Percentiles rank a stretch among this genome's conserved stretches.
These are phyloP conservation scores for roundworm (Caenorhabditis elegans) DNA, from an alignment of 1,140 invertebrate genomes.

Conservation along the genomic window WBcel235 BX284605.5:5617501-5618000, in stretches of 20 bases:
- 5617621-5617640: constrained; percentile 27
- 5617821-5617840: too few relatives aligned
- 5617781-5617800: too few relatives aligned
- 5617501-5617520: too few relatives aligned
- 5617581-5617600: not conserved
- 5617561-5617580: constrained; percentile 20
- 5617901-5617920: not conserved
- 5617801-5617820: too few relatives aligned
- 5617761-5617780: constrained; percentile 8
- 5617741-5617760: not conserved
- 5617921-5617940: not conserved
- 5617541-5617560: constrained; percentile 30
- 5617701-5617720: constrained; percentile 6
- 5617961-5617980: too few relatives aligned
- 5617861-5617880: not conserved
- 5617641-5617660: constrained; percentile 27
- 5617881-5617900: not conserved
- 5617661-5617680: not conserved
- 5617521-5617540: constrained; percentile 26
- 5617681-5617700: not conserved
- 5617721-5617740: constrained; percentile 4
- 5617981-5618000: constrained; percentile 1
- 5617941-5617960: not conserved
- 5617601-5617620: constrained; percentile 28
- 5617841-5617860: too few relatives aligned